Evolutionary conservation across 2,113 vertebrate genomes (phyloP).

Genomic region (Odontophorus gujanensis): DNA sequence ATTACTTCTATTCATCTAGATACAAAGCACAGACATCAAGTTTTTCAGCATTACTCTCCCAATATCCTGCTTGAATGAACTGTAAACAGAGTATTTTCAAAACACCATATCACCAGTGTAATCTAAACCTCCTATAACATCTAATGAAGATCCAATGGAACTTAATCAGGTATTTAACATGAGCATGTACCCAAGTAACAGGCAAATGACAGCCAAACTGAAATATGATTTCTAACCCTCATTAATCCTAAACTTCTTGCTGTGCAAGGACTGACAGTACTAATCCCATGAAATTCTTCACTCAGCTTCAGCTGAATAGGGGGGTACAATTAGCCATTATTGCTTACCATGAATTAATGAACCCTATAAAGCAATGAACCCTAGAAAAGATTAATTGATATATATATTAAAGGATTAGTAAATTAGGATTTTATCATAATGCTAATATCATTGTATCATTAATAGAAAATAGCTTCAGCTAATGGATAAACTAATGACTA

Average conservation of each 20-base stretch:
- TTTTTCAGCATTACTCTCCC: neutral
- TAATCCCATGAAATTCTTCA: neutral
- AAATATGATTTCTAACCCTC: conserved; percentile 46
- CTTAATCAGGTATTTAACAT: neutral
- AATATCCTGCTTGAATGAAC: neutral
- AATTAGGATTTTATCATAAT: neutral
- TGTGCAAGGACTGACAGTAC: neutral
- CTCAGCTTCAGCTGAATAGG: neutral
- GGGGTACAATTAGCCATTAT: neutral
- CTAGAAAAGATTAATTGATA: neutral
- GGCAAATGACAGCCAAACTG: neutral
- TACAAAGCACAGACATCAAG: neutral
- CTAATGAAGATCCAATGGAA: conserved; percentile 12
- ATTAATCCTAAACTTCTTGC: conserved; percentile 18
- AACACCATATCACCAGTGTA: neutral
- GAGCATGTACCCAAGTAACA: neutral
- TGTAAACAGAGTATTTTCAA: neutral
- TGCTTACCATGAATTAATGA: neutral
- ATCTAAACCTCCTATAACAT: conserved; percentile 24
- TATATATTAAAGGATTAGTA: neutral
- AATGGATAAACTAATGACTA: conserved; percentile 5
- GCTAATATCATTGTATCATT: neutral
- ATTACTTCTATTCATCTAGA: neutral
- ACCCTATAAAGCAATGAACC: neutral
- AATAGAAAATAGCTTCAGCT: conserved; percentile 15